Evolutionary conservation across 2,888 invertebrate species (phyloP).

Genomic region (Incurvaria masculella): DNA sequence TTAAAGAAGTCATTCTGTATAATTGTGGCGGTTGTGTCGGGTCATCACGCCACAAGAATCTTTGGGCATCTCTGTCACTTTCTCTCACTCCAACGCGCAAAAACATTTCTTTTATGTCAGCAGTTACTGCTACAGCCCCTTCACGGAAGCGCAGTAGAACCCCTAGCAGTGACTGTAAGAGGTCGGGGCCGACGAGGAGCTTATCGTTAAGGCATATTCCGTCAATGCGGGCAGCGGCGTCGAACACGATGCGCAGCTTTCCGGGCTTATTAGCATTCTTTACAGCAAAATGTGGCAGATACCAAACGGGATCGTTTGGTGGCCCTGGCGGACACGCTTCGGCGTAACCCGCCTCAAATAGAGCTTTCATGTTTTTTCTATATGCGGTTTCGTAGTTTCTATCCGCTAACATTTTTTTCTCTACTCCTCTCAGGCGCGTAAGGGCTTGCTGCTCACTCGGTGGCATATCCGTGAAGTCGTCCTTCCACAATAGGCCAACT

Average conservation of each 20-base stretch:
- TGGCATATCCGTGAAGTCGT: constrained; percentile 7
- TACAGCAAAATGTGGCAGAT: constrained; percentile 15
- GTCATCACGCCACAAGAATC: constrained; percentile 3
- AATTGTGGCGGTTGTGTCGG: background rate
- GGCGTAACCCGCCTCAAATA: constrained; percentile 11
- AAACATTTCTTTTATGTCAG: constrained; percentile 13
- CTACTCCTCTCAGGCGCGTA: constrained; percentile 4
- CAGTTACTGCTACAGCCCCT: constrained; percentile 11
- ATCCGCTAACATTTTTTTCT: constrained; percentile 9
- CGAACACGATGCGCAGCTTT: constrained; percentile 13
- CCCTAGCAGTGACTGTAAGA: constrained; percentile 9
- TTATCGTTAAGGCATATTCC: constrained; percentile 8
- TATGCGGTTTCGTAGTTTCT: constrained; percentile 5
- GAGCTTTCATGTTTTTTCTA: constrained; percentile 6
- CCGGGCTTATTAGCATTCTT: constrained; percentile 12
- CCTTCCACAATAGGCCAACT: constrained; percentile 11
- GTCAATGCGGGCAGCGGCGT: constrained; percentile 5
- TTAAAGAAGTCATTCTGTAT: constrained; percentile 2
- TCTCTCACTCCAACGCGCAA: background rate
- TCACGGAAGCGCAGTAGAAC: constrained; percentile 16
- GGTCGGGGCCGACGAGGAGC: constrained; percentile 16
- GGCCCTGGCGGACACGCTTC: constrained; percentile 5
- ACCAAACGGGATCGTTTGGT: constrained; percentile 5
- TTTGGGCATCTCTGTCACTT: constrained; percentile 5
- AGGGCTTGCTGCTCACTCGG: constrained; percentile 5